A percentile compares a stretch with the other conserved stretches of the same genome.
Conservation (phyloP, 2,888 invertebrate genomes). For the Allolobophora icterica region DNA sequence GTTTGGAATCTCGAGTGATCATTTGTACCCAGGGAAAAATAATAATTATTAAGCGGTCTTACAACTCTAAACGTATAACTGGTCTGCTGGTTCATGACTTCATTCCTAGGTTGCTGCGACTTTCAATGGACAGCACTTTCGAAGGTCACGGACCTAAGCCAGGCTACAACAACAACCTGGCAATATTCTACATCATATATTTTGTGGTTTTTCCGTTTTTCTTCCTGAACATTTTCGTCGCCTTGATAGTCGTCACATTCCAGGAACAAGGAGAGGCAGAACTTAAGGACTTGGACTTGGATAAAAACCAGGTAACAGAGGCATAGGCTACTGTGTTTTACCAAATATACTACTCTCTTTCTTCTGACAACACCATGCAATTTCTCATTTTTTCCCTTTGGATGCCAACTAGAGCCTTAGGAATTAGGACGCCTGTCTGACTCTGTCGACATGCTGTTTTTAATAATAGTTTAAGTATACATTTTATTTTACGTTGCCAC, state of each 20-base stretch:
- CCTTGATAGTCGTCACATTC: conserved; percentile 99
- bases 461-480: no score
- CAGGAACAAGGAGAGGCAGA: conserved; percentile 99
- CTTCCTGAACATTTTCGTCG: conserved; percentile 99
- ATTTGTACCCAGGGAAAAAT: no score
- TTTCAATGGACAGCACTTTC: conserved; percentile 99
- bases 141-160: conserved; percentile 97
- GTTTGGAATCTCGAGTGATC: no score
- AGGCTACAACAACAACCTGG: conserved; percentile 99
- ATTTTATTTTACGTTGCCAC: no score
- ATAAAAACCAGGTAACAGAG: conserved; percentile 92
- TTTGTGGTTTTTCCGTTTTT: conserved; percentile 99
- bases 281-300: conserved; percentile 97
- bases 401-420: background rate
- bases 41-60: no score
- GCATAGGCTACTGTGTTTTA: background rate
- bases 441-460: background rate
- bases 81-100: conserved; percentile 45
- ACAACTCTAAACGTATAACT: no score
- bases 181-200: conserved; percentile 99
- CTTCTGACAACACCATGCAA: background rate
- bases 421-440: no score
- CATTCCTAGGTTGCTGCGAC: conserved; percentile 85
- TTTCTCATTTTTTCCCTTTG: background rate
- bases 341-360: background rate